Evolutionary conservation across 2,113 vertebrate species (phyloP).

Genomic region (Cryptoleucopteryx plumbea): DNA sequence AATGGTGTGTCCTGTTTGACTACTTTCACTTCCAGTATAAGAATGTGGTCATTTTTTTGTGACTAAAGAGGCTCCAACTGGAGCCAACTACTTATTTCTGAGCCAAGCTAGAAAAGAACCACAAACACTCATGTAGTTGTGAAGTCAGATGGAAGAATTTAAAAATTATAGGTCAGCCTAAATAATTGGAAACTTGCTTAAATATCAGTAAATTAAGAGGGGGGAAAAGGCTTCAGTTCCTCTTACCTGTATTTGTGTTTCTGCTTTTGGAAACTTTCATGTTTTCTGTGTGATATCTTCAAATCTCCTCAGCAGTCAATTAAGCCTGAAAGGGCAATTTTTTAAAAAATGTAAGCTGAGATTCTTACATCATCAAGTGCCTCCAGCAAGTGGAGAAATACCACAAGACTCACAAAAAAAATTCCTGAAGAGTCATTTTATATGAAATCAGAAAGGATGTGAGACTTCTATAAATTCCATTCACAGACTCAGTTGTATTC

Average conservation of each 20-base stretch:
- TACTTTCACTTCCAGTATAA: not conserved
- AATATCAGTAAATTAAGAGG: not conserved
- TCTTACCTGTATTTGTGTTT: not conserved
- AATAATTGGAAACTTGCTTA: not conserved
- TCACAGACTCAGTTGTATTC: not conserved
- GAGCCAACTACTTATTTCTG: not conserved
- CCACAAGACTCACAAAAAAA: not conserved
- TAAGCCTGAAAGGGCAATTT: not conserved
- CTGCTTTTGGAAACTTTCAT: not conserved
- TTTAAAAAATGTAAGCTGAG: not conserved
- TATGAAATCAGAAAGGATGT: not conserved
- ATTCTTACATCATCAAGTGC: not conserved
- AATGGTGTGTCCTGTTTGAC: not conserved
- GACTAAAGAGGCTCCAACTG: not conserved
- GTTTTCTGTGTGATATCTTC: not conserved
- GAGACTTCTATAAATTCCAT: not conserved
- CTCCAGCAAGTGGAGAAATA: not conserved
- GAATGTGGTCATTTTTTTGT: not conserved
- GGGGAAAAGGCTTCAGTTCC: not conserved
- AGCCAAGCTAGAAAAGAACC: not conserved
- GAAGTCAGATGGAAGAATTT: not conserved
- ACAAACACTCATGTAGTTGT: rapidly evolving
- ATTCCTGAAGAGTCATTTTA: not conserved
- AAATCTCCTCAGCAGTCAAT: not conserved
- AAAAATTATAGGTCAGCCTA: not conserved